phyloP scores from a whole-genome alignment of 2,888 invertebrate genomes.

The Liodrosophila aerea region DNA sequence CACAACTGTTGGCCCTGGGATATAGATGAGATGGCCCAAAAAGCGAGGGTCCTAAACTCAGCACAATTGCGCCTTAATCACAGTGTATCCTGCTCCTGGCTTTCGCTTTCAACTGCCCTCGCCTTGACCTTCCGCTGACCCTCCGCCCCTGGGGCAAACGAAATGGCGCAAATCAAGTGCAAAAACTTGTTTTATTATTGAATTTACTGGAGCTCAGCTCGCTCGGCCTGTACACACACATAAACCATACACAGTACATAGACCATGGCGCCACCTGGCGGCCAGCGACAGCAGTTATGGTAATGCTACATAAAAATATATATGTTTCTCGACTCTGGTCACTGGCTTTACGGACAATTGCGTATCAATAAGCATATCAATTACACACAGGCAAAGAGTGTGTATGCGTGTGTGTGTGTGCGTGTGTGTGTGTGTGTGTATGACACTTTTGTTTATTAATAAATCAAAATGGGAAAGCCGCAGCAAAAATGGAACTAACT shows the following conservation, averaged over 20 bases:
- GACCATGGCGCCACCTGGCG: no score
- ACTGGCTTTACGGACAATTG: constrained; percentile 11
- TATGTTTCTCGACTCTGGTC: no score
- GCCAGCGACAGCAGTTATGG: constrained; percentile 13
- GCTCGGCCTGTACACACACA: neutral
- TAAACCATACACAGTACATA: neutral
- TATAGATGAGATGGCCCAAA: no score
- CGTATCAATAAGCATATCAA: constrained; percentile 59
- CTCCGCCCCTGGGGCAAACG: neutral
- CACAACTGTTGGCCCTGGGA: no score
- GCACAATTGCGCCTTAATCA: no score
- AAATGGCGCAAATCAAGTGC: constrained; percentile 34
- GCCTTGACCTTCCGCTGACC: no score
- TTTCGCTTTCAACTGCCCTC: no score
- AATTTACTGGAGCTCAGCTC: constrained; percentile 4
- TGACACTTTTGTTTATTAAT: constrained; percentile 60
- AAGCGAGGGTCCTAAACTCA: no score
- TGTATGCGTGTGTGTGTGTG: constrained; percentile 1
- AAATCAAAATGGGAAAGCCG: constrained; percentile 54
- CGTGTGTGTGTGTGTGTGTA: constrained; percentile 15
- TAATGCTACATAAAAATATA: neutral
- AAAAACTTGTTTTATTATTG: constrained; percentile 32
- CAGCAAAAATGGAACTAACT: constrained; percentile 50
- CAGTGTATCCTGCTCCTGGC: no score
- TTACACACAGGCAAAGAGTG: constrained; percentile 29